Conservation (phyloP, 1,140 invertebrate genomes). For the Aricia agestis region DNA sequence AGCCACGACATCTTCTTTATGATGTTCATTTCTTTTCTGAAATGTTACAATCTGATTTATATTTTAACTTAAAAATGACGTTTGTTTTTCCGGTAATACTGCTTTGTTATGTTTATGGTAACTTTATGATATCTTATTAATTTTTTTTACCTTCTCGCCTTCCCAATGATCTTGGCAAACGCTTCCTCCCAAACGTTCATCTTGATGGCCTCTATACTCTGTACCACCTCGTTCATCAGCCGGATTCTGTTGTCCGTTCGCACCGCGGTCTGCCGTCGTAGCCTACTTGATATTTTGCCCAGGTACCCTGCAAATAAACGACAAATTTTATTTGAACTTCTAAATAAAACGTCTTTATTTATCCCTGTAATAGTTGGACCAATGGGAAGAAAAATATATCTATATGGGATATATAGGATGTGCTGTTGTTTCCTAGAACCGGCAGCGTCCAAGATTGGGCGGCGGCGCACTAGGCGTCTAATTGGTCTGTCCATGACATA, state of each 20-base stretch:
- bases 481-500: too few relatives aligned
- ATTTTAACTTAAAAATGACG: background rate
- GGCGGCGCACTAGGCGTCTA: too few relatives aligned
- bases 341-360: too few relatives aligned
- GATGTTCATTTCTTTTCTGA: slow-evolving; percentile 80
- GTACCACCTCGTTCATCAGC: slow-evolving; percentile 90
- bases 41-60: slow-evolving; percentile 28
- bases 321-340: too few relatives aligned
- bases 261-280: slow-evolving; percentile 72
- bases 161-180: slow-evolving; percentile 82
- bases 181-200: slow-evolving; percentile 95
- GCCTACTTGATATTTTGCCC: slow-evolving; percentile 81
- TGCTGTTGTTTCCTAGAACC: too few relatives aligned
- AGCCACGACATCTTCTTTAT: slow-evolving; percentile 83
- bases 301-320: slow-evolving; percentile 77
- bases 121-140: too few relatives aligned
- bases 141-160: slow-evolving; percentile 58
- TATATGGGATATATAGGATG: too few relatives aligned
- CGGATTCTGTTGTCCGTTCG: slow-evolving; percentile 88
- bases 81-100: background rate
- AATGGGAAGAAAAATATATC: too few relatives aligned
- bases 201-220: slow-evolving; percentile 88
- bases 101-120: too few relatives aligned
- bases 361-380: too few relatives aligned
- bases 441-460: too few relatives aligned